Conservation (phyloP, 1,140 invertebrate genomes). For the Drosophila bocqueti region DNA sequence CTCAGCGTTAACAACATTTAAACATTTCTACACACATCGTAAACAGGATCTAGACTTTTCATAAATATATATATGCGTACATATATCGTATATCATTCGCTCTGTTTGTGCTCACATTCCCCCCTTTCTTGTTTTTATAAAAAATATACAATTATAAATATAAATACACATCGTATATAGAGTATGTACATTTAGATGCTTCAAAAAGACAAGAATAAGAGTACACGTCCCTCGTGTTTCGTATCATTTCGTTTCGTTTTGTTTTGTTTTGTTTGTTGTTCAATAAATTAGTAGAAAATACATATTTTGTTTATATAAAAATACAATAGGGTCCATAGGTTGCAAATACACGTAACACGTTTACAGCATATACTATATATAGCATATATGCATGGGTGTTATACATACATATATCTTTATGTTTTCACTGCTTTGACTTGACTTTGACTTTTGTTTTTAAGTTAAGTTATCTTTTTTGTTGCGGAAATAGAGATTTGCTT, state of each 20-base stretch:
- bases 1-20: conserved; percentile 42
- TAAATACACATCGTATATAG: conserved; percentile 42
- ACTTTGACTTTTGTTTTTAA: background rate
- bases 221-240: conserved; percentile 18
- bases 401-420: conserved; percentile 20
- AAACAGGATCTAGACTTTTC: conserved; percentile 44
- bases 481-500: conserved; percentile 30
- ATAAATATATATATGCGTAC: background rate
- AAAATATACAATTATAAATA: conserved; percentile 55
- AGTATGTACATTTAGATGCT: conserved; percentile 44
- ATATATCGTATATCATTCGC: conserved; percentile 26
- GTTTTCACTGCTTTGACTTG: conserved; percentile 24
- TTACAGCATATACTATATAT: conserved; percentile 19
- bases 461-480: conserved; percentile 15
- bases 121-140: conserved; percentile 3
- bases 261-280: conserved; percentile 17
- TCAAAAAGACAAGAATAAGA: conserved; percentile 51
- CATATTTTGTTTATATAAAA: conserved; percentile 70
- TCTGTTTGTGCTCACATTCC: background rate
- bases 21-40: conserved; percentile 49
- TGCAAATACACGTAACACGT: conserved; percentile 51
- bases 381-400: conserved; percentile 19
- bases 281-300: conserved; percentile 80
- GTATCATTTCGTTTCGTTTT: background rate
- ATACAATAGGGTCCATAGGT: conserved; percentile 80